These are phyloP conservation scores for Troides aeacus DNA, from an alignment of 2,888 invertebrate genomes.

Conservation along the genomic window DNA sequence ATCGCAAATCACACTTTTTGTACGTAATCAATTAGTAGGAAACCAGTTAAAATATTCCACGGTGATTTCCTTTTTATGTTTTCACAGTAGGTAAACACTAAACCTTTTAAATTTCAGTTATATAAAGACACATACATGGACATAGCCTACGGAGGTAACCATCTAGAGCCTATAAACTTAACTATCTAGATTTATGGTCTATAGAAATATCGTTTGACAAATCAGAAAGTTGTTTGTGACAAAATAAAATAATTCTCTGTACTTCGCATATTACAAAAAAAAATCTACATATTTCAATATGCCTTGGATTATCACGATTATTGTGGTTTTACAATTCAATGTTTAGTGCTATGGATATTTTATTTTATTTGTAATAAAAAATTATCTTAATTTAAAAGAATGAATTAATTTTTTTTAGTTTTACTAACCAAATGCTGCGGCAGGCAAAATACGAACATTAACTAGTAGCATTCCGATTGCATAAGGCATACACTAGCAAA, in stretches of 20 bases:
- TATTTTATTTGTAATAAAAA: background rate
- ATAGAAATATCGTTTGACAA: background rate
- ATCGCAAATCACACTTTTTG: background rate
- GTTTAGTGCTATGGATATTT: background rate
- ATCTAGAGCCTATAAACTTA: background rate
- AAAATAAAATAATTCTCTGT: background rate
- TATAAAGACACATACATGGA: slow-evolving; percentile 21
- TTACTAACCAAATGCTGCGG: background rate
- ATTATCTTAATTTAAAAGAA: background rate
- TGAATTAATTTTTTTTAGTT: background rate
- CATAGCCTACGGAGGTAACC: slow-evolving; percentile 2
- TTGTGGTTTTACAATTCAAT: background rate
- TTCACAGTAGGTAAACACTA: background rate
- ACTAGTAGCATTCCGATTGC: background rate
- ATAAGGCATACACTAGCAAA: background rate
- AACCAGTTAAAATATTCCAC: background rate
- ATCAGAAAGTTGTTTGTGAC: background rate
- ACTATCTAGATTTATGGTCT: background rate
- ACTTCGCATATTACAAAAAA: background rate
- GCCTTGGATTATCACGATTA: background rate
- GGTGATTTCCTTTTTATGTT: background rate
- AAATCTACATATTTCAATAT: background rate
- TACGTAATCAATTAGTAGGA: background rate
- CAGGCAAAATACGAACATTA: background rate
- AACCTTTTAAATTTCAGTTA: background rate